phyloP scores from a whole-genome alignment of 2,888 invertebrate species.

The Ernsta delagoae region DNA sequence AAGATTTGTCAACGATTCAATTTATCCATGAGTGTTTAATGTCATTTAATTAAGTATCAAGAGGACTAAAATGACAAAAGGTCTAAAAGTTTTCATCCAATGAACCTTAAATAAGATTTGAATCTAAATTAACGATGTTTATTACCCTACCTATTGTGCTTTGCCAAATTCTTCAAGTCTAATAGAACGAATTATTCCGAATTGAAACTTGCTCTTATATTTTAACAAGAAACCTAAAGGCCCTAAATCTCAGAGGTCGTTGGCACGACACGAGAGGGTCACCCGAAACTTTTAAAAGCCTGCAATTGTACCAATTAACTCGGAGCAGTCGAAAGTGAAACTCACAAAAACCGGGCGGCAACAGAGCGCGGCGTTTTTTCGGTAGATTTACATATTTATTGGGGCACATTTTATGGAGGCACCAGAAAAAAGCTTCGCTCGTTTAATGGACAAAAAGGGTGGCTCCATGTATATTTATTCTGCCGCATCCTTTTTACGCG shows the following conservation, averaged over 20 bases:
- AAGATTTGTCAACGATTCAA: too few species aligned
- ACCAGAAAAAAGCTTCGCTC: slow-evolving; percentile 76
- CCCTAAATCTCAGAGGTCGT: slow-evolving; percentile 58
- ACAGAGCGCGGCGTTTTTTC: slow-evolving; percentile 61
- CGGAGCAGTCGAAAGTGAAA: slow-evolving; percentile 77
- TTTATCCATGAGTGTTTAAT: too few species aligned
- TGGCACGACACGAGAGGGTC: slow-evolving; percentile 53
- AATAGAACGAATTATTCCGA: too few species aligned
- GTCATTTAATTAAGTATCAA: too few species aligned
- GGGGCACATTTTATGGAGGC: slow-evolving; percentile 83
- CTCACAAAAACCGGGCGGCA: slow-evolving; percentile 64
- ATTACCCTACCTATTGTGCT: too few species aligned
- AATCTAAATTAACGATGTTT: too few species aligned
- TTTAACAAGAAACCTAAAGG: not conserved
- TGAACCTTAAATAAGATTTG: too few species aligned
- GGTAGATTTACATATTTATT: slow-evolving; percentile 84
- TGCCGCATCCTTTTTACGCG: slow-evolving; percentile 84
- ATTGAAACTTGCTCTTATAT: not conserved
- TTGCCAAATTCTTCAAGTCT: too few species aligned
- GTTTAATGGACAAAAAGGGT: slow-evolving; percentile 85
- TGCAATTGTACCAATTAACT: slow-evolving; percentile 78
- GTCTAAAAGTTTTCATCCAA: too few species aligned
- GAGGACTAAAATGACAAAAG: too few species aligned
- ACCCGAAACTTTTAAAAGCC: slow-evolving; percentile 49
- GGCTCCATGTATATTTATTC: slow-evolving; percentile 82